A percentile compares a stretch with the other conserved stretches of the same genome.
These are phyloP conservation scores for Myotis daubentonii DNA, from an alignment of 2,797 vertebrate species.

Conservation along the genomic window DNA sequence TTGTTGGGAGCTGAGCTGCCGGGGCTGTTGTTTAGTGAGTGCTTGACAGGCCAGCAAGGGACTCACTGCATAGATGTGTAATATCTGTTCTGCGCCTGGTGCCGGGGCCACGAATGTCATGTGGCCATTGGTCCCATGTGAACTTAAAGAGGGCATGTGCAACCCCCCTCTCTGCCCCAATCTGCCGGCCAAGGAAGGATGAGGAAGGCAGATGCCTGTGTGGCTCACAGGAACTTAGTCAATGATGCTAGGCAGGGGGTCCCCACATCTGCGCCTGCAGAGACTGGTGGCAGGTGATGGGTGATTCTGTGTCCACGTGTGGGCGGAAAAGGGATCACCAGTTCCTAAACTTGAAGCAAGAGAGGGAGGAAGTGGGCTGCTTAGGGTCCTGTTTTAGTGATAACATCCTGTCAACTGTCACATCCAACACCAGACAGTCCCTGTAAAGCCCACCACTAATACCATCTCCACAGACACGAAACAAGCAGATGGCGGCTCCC, in stretches of 20 bases:
- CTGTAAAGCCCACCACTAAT: background rate
- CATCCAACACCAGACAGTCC: rapidly evolving
- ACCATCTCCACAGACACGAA: background rate
- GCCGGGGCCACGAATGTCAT: rapidly evolving
- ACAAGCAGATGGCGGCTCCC: too few species aligned
- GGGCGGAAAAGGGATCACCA: background rate
- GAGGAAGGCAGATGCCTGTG: background rate
- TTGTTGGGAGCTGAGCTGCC: rapidly evolving
- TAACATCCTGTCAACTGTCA: too few species aligned
- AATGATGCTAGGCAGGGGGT: too few species aligned
- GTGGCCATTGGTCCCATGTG: rapidly evolving
- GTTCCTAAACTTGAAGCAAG: background rate
- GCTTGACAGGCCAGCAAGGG: too few species aligned
- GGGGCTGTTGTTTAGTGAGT: rapidly evolving
- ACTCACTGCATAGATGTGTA: rapidly evolving
- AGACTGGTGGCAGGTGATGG: background rate
- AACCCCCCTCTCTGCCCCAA: rapidly evolving
- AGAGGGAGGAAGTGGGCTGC: background rate
- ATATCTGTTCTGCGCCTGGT: background rate
- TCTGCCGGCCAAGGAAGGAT: background rate
- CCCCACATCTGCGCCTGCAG: background rate
- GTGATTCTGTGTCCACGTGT: rapidly evolving
- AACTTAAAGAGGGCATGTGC: too few species aligned
- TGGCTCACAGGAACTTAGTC: background rate
- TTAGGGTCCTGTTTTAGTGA: background rate